phyloP scores from a whole-genome alignment of 2,797 vertebrate genomes.

The Trachurus trachurus region DNA sequence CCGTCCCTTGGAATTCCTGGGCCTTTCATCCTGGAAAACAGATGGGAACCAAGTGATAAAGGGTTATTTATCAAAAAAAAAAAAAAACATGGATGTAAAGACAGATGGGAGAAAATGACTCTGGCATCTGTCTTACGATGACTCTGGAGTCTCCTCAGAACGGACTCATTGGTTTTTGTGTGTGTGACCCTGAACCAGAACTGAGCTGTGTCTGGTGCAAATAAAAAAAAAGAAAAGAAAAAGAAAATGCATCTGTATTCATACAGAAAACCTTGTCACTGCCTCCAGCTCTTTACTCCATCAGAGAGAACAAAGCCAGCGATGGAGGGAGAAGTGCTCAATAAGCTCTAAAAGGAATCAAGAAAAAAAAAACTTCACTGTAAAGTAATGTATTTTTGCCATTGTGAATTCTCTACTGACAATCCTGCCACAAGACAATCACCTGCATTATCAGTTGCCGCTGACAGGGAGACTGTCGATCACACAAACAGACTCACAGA shows the following conservation, averaged over 20 bases:
- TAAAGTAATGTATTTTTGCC: slow-evolving; percentile 42
- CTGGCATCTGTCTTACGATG: slow-evolving; percentile 18
- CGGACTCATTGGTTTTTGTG: slow-evolving; percentile 54
- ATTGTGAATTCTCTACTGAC: slow-evolving; percentile 69
- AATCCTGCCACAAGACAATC: slow-evolving; percentile 80
- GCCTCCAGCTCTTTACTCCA: slow-evolving; percentile 42
- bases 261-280: slow-evolving; percentile 51
- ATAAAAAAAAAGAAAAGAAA: neutral
- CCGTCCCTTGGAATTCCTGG: slow-evolving; percentile 45
- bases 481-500: slow-evolving; percentile 25
- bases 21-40: slow-evolving; percentile 69
- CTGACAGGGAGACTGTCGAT: slow-evolving; percentile 36
- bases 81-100: slow-evolving; percentile 30
- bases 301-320: slow-evolving; percentile 32
- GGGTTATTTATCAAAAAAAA: slow-evolving; percentile 4
- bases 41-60: slow-evolving; percentile 17
- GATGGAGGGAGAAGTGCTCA: neutral
- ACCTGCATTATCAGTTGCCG: slow-evolving; percentile 27
- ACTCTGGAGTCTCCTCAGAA: slow-evolving; percentile 40
- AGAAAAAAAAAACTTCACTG: slow-evolving; percentile 36
- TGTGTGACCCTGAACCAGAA: slow-evolving; percentile 66
- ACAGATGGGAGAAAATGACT: slow-evolving; percentile 28
- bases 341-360: slow-evolving; percentile 56
- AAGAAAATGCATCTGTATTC: slow-evolving; percentile 47
- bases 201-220: slow-evolving; percentile 61